These are phyloP conservation scores for Tachysurus fulvidraco DNA, from an alignment of 2,113 vertebrate genomes.

Conservation along the genomic window DNA sequence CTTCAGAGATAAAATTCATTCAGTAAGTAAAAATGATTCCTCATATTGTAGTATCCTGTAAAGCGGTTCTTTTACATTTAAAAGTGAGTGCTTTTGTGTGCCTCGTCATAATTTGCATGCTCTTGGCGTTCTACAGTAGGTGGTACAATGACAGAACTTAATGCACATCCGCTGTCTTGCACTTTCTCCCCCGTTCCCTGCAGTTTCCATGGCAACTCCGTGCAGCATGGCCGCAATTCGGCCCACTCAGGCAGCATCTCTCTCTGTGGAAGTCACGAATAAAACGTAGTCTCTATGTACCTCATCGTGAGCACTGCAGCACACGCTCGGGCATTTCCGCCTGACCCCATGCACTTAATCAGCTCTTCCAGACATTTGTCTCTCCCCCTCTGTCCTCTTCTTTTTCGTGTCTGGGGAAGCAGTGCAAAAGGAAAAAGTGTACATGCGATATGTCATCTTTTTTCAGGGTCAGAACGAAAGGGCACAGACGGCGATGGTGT, in stretches of 20 bases:
- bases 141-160: slow-evolving; percentile 60
- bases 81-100: slow-evolving; percentile 33
- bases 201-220: slow-evolving; percentile 77
- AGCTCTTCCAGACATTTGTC: slow-evolving; percentile 17
- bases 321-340: slow-evolving; percentile 46
- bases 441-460: slow-evolving; percentile 16
- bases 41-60: neutral
- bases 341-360: slow-evolving; percentile 37
- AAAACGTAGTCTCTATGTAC: slow-evolving; percentile 52
- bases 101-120: slow-evolving; percentile 46
- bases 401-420: slow-evolving; percentile 1
- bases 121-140: slow-evolving; percentile 48
- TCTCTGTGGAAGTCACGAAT: slow-evolving; percentile 61
- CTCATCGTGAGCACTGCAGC: slow-evolving; percentile 39
- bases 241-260: slow-evolving; percentile 69
- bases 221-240: slow-evolving; percentile 73
- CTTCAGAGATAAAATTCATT: slow-evolving; percentile 19
- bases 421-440: neutral
- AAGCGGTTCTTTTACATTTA: slow-evolving; percentile 4
- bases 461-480: slow-evolving; percentile 3
- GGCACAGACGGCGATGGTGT: neutral
- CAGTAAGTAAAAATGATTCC: neutral
- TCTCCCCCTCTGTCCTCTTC: neutral
- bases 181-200: slow-evolving; percentile 60
- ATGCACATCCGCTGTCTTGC: slow-evolving; percentile 61